phyloP scores from a whole-genome alignment of 2,797 vertebrate genomes.

The Chelmon rostratus region DNA sequence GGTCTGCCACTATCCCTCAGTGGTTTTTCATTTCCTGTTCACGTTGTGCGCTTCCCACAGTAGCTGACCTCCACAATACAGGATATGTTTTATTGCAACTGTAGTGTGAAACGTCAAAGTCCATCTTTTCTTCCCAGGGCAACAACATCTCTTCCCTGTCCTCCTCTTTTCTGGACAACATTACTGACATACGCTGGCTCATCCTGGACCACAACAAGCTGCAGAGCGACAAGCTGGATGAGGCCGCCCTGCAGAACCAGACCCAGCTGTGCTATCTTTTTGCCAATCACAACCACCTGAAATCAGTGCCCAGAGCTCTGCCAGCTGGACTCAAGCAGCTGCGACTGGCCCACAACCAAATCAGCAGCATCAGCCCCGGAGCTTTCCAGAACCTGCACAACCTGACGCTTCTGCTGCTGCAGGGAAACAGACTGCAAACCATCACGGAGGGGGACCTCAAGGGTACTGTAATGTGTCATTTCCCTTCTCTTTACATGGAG shows the following conservation, averaged over 20 bases:
- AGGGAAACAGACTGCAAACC: conserved; percentile 83
- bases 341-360: conserved; percentile 84
- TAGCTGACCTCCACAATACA: background rate
- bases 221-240: conserved; percentile 68
- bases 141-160: conserved; percentile 83
- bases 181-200: conserved; percentile 82
- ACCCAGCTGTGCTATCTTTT: conserved; percentile 81
- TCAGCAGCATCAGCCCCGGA: conserved; percentile 73
- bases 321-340: conserved; percentile 84
- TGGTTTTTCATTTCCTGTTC: conserved; percentile 27
- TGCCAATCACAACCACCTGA: conserved; percentile 84
- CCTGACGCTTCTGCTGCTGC: conserved; percentile 85
- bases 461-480: conserved; percentile 68
- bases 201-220: conserved; percentile 86
- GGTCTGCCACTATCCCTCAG: conserved; percentile 11
- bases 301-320: conserved; percentile 74
- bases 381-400: conserved; percentile 79
- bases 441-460: conserved; percentile 77
- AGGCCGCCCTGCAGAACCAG: conserved; percentile 71
- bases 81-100: background rate
- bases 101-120: conserved; percentile 2
- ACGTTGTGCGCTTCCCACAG: conserved; percentile 3
- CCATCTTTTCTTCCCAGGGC: conserved; percentile 58
- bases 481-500: conserved; percentile 27
- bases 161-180: conserved; percentile 70